phyloP scores from a whole-genome alignment of 2,113 vertebrate genomes.

The Pluvianellus socialis region DNA sequence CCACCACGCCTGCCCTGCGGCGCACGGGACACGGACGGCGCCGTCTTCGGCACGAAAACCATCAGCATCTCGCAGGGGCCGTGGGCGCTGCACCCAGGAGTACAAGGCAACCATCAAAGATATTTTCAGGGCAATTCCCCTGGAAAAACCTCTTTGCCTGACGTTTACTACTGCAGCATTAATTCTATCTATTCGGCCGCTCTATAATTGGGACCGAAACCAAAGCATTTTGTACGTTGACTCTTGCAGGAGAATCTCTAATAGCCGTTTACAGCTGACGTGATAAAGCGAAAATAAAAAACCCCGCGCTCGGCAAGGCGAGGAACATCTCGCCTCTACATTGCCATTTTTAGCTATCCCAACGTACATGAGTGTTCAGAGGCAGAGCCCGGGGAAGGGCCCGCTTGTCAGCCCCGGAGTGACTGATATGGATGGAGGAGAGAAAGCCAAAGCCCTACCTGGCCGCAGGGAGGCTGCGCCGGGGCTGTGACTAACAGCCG shows the following conservation, averaged over 20 bases:
- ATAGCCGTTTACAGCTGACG: neutral
- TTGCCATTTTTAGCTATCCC: neutral
- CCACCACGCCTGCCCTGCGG: fast-evolving
- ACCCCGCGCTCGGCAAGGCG: neutral
- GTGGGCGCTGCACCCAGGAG: neutral
- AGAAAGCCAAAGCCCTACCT: neutral
- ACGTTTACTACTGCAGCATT: neutral
- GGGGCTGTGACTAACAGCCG: neutral
- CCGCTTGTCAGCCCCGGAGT: fast-evolving
- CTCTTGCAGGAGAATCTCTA: neutral
- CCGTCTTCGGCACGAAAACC: neutral
- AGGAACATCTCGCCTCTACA: neutral
- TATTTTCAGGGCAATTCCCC: neutral
- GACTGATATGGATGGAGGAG: neutral
- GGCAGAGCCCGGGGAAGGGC: neutral
- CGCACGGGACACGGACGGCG: fast-evolving
- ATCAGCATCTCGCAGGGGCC: neutral
- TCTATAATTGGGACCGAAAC: neutral
- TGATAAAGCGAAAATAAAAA: neutral
- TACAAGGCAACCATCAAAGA: neutral
- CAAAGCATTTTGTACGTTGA: neutral
- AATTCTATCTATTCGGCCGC: neutral
- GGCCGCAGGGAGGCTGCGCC: neutral
- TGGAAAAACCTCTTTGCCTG: neutral
- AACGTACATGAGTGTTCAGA: fast-evolving